These are phyloP conservation scores for Tinea trinotella DNA, from an alignment of 2,888 invertebrate genomes.

Conservation along the genomic window DNA sequence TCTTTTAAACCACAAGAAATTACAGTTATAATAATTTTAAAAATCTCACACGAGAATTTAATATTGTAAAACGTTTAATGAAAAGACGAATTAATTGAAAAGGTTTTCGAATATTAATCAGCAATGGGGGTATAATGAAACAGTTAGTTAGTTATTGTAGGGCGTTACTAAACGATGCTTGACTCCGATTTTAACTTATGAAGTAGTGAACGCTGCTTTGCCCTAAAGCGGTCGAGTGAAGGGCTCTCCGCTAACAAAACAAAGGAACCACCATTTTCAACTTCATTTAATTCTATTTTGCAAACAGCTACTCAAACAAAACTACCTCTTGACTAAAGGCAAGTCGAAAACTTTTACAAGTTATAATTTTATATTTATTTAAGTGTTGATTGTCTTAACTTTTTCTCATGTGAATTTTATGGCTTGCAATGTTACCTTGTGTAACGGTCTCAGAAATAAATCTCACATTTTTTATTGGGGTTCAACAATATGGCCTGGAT, in stretches of 20 bases:
- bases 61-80: background rate
- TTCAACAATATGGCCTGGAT: too few relatives aligned
- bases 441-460: background rate
- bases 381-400: background rate
- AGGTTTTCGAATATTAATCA: background rate
- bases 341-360: constrained; percentile 4
- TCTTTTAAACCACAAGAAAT: too few relatives aligned
- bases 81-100: background rate
- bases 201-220: constrained; percentile 4
- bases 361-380: background rate
- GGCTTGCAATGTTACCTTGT: too few relatives aligned
- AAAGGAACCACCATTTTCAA: constrained; percentile 28
- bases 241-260: background rate
- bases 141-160: constrained; percentile 18
- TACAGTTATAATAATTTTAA: too few relatives aligned
- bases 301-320: constrained; percentile 40
- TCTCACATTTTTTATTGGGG: too few relatives aligned
- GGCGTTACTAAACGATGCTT: constrained; percentile 5
- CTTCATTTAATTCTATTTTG: constrained; percentile 60
- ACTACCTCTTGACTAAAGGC: background rate
- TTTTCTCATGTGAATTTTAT: constrained; percentile 10
- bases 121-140: background rate
- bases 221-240: constrained; percentile 15
- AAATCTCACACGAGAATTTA: background rate
- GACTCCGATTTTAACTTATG: constrained; percentile 17